phyloP scores from a whole-genome alignment of 2,888 invertebrate genomes.

The Eupithecia vulgata region DNA sequence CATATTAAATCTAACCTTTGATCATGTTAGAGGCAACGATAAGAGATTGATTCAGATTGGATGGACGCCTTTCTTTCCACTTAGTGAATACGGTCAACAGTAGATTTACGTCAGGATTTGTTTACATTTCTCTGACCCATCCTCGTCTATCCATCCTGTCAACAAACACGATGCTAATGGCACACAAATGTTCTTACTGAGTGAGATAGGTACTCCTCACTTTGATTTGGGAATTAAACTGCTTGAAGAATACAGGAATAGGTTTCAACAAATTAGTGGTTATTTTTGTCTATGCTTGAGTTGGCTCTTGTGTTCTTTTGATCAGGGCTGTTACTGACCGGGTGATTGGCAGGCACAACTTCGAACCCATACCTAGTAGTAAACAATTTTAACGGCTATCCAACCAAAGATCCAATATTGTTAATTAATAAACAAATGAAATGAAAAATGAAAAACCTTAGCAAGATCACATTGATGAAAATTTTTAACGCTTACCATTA shows the following conservation, averaged over 20 bases:
- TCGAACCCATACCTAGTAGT: neutral
- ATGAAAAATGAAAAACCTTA: no score
- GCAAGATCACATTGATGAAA: neutral
- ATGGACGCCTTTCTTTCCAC: slow-evolving; percentile 7
- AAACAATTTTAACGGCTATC: neutral
- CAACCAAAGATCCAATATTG: neutral
- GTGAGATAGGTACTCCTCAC: slow-evolving; percentile 35
- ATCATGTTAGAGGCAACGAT: neutral
- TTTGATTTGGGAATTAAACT: slow-evolving; percentile 25
- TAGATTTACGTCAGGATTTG: slow-evolving; percentile 58
- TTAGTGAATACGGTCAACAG: slow-evolving; percentile 50
- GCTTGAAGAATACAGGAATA: slow-evolving; percentile 23
- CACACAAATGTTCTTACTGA: slow-evolving; percentile 40
- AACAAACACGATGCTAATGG: slow-evolving; percentile 57
- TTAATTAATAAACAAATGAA: no score
- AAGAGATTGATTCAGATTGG: neutral
- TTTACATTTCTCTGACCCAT: slow-evolving; percentile 60
- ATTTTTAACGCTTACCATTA: slow-evolving; percentile 37
- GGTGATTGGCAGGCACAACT: slow-evolving; percentile 1
- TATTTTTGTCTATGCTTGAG: slow-evolving; percentile 38
- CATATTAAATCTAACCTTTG: neutral
- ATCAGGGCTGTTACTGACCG: slow-evolving; percentile 5
- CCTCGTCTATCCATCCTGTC: slow-evolving; percentile 63
- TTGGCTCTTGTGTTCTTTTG: slow-evolving; percentile 30
- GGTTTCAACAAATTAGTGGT: slow-evolving; percentile 30